These are phyloP conservation scores for Gopherus flavomarginatus DNA, from an alignment of 2,113 vertebrate genomes.

Conservation along the genomic window DNA sequence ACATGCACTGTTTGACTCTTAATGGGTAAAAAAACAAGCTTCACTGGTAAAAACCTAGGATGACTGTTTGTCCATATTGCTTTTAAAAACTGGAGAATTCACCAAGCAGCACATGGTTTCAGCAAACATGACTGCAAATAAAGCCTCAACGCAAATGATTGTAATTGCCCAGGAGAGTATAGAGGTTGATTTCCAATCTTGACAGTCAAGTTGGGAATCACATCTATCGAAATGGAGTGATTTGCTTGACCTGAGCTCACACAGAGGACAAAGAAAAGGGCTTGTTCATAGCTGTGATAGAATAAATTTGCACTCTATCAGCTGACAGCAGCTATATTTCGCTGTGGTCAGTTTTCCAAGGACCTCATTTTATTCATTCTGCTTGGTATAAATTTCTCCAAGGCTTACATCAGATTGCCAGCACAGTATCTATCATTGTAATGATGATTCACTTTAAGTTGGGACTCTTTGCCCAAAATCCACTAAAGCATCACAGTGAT, in stretches of 20 bases:
- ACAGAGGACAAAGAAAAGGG: neutral
- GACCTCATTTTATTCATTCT: neutral
- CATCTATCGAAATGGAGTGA: neutral
- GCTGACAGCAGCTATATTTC: slow-evolving; percentile 11
- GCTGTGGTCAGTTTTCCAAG: neutral
- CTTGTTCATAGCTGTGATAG: neutral
- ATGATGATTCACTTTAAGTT: rapidly evolving
- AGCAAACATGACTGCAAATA: rapidly evolving
- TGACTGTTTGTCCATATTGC: rapidly evolving
- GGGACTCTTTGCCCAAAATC: rapidly evolving
- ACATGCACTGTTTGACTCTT: neutral
- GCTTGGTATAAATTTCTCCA: rapidly evolving
- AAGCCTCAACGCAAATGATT: neutral
- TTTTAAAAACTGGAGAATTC: neutral
- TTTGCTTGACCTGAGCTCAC: neutral
- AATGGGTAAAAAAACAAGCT: rapidly evolving
- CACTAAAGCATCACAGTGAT: rapidly evolving
- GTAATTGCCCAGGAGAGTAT: neutral
- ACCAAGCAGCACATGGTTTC: neutral
- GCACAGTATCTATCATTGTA: neutral
- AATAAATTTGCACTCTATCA: neutral
- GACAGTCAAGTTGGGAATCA: slow-evolving; percentile 17
- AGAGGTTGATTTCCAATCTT: neutral
- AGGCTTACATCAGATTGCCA: rapidly evolving
- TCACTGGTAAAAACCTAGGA: neutral